Percentiles rank a stretch among this genome's conserved stretches.
phyloP scores from a whole-genome alignment of 2,797 vertebrate species.

The Propithecus deckenii region DNA sequence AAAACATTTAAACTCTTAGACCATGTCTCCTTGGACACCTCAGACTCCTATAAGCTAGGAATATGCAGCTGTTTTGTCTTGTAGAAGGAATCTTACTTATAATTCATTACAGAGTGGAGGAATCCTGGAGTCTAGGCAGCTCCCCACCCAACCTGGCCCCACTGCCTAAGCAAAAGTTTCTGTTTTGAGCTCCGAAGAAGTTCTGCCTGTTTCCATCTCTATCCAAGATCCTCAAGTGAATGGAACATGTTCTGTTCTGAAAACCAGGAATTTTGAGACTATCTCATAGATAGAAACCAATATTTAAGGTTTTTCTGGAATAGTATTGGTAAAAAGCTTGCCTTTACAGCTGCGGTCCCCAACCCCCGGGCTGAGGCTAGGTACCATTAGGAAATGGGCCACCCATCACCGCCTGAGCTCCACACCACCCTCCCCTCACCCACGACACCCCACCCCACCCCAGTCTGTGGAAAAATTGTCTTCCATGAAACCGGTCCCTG shows the following conservation, averaged over 20 bases:
- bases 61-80: background rate
- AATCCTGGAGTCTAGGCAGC: background rate
- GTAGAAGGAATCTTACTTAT: background rate
- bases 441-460: too few species aligned
- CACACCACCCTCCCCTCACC: too few species aligned
- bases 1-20: constrained; percentile 42
- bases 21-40: background rate
- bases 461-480: too few species aligned
- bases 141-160: background rate
- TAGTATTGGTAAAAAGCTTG: background rate
- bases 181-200: background rate
- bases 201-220: background rate
- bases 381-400: too few species aligned
- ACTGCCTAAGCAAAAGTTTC: background rate
- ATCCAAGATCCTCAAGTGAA: background rate
- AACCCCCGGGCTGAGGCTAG: too few species aligned
- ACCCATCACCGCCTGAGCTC: too few species aligned
- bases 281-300: constrained; percentile 26
- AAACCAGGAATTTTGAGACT: background rate
- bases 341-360: background rate
- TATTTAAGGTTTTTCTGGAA: background rate
- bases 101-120: background rate
- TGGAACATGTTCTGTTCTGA: background rate
- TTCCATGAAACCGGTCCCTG: too few species aligned
- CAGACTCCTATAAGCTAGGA: background rate